These are phyloP conservation scores for Stigmatopora argus DNA, from an alignment of 2,113 vertebrate species.

Conservation along the genomic window DNA sequence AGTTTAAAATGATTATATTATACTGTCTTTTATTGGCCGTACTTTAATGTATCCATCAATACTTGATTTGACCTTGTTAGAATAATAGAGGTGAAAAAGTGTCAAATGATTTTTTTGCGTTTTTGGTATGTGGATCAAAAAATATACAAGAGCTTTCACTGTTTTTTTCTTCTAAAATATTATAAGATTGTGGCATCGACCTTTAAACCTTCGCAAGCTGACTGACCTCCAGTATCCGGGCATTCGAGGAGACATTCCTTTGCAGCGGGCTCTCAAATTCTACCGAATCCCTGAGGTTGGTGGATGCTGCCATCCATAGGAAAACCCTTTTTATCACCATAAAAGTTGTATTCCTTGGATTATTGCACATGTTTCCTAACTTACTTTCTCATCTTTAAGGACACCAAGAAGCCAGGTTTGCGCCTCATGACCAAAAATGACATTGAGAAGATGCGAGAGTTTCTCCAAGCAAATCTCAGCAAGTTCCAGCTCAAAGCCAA, in stretches of 20 bases:
- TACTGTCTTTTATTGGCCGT: too few relatives aligned
- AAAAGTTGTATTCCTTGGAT: not conserved
- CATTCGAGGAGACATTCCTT: constrained; percentile 82
- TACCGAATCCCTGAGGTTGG: constrained; percentile 88
- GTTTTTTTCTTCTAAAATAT: not conserved
- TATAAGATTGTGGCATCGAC: constrained; percentile 86
- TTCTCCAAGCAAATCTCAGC: constrained; percentile 75
- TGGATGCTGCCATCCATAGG: constrained; percentile 41
- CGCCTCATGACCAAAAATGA: constrained; percentile 81
- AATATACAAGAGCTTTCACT: too few relatives aligned
- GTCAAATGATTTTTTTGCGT: too few relatives aligned
- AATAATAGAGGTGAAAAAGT: too few relatives aligned
- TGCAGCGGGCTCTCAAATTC: constrained; percentile 88
- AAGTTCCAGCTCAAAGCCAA: constrained; percentile 79
- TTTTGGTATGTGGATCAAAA: too few relatives aligned
- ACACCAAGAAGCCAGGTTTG: constrained; percentile 77
- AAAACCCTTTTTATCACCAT: not conserved
- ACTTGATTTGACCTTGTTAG: too few relatives aligned
- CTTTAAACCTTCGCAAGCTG: constrained; percentile 87
- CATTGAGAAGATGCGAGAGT: constrained; percentile 68
- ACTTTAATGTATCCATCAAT: too few relatives aligned
- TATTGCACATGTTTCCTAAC: not conserved
- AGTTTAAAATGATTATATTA: too few relatives aligned
- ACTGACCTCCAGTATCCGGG: constrained; percentile 87
- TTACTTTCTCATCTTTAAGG: constrained; percentile 51